Conservation (phyloP, 2,888 invertebrate genomes). For the Pristionchus mayeri region DNA sequence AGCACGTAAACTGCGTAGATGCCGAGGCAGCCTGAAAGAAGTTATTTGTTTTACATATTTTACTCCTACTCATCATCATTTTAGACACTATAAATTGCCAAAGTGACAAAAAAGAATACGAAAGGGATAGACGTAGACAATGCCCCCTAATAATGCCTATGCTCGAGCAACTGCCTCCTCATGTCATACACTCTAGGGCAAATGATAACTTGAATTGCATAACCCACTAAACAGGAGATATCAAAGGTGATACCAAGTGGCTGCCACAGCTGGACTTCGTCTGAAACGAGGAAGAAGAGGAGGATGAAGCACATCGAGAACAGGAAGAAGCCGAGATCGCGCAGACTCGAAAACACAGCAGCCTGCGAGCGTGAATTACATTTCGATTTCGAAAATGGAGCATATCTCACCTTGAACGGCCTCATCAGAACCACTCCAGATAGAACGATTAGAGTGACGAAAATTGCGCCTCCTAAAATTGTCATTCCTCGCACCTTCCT, state of each 20-base stretch:
- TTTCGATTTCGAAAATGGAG: not conserved
- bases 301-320: constrained; percentile 79
- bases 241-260: constrained; percentile 77
- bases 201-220: too few species aligned
- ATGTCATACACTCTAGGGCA: too few species aligned
- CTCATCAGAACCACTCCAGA: not conserved
- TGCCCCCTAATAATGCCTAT: too few species aligned
- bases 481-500: too few species aligned
- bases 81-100: too few species aligned
- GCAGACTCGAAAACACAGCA: constrained; percentile 77
- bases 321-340: constrained; percentile 80
- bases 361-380: not conserved
- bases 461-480: not conserved
- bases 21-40: constrained; percentile 73
- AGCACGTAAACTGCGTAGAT: constrained; percentile 79
- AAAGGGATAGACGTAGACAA: too few species aligned
- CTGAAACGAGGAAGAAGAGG: constrained; percentile 78
- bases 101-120: too few species aligned
- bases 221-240: too few species aligned
- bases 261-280: constrained; percentile 79
- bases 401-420: constrained; percentile 11
- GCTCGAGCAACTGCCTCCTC: too few species aligned
- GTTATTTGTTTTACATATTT: not conserved
- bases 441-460: not conserved
- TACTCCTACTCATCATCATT: too few species aligned